Base-by-base conservation (phyloP, 2,113 vertebrate species). In the Opisthocomus hoazin region DNA sequence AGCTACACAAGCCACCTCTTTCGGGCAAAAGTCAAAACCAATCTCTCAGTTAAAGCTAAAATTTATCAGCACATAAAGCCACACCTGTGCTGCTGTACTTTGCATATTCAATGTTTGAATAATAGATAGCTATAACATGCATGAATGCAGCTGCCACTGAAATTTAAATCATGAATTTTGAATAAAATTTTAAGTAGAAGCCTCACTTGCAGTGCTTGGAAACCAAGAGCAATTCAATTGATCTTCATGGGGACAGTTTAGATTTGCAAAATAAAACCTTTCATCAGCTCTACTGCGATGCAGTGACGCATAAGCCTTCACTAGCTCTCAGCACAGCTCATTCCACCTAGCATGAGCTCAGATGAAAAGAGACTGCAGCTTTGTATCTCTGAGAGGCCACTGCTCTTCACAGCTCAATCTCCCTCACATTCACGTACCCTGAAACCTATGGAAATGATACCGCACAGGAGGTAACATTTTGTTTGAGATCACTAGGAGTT, bases 251-350 rank as follows among this genome's bases (percentile, higher is more conserved):
- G 53, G 24, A 8, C 57, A 11, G 24, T 19, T 71, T 3, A 3
- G 66, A 14, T 61, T 43, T 83, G 41, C 90, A 90, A 41, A 65
- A 53, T 36, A 2, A 69, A 75, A 7, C 12, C 32, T 32, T 54
- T 69, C 76, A 15, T 57, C 51, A 30, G 69, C 64, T 88, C 73
- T 89, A 11, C 64, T 54, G 68, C 20, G 41, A 14, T 9, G 0
- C 0, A 64, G 70, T 1, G 32, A 19, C 0, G 1, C 6, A 10
- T 0, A 1, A 65, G 14, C 37, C 32, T 65, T 37, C 9, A 3
- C 7, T 10, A 63, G 54, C 50, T 81, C 83, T 36, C 36, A 18
- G n/a, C 34, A 6, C 23, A 48, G 58, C 4, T 77, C 15, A 27
- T 70, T 81, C 76, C 46, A 58, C 1, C 22, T 13, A 34, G 17